These are phyloP conservation scores for Melieria picta DNA, from an alignment of 2,888 invertebrate genomes.

Conservation along the genomic window DNA sequence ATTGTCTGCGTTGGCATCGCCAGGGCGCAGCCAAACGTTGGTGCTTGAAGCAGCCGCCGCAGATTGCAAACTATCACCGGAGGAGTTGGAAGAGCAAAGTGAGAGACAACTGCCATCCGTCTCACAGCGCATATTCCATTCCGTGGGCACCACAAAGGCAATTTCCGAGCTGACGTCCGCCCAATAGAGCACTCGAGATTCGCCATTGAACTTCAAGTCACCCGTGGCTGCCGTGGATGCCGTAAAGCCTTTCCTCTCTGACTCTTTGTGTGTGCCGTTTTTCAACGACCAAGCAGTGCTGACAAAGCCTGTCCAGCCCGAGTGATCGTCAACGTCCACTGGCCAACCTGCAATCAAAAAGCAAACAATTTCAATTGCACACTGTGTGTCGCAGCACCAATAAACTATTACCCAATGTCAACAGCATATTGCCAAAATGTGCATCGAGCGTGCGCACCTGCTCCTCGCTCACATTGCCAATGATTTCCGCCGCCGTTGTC, in stretches of 20 bases:
- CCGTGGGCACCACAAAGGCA: conserved; percentile 90
- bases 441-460: conserved; percentile 64
- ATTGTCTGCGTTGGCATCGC: conserved; percentile 41
- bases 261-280: conserved; percentile 45
- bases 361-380: not conserved
- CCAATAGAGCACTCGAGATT: conserved; percentile 91
- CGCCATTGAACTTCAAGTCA: conserved; percentile 83
- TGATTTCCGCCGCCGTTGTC: conserved; percentile 79
- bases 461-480: conserved; percentile 67
- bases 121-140: conserved; percentile 67
- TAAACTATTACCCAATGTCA: conserved; percentile 72
- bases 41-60: conserved; percentile 41
- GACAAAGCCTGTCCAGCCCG: conserved; percentile 94
- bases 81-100: conserved; percentile 48
- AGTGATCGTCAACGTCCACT: conserved; percentile 84
- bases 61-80: conserved; percentile 50
- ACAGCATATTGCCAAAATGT: conserved; percentile 72
- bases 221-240: conserved; percentile 27
- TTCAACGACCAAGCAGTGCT: conserved; percentile 83
- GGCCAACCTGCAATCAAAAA: conserved; percentile 72
- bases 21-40: conserved; percentile 55
- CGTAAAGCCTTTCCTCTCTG: conserved; percentile 30
- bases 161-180: conserved; percentile 94
- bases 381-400: not conserved
- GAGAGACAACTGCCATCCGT: conserved; percentile 69